Evolutionary conservation across 1,140 invertebrate species (phyloP).

Genomic region (Drosophila pruinosa): DNA sequence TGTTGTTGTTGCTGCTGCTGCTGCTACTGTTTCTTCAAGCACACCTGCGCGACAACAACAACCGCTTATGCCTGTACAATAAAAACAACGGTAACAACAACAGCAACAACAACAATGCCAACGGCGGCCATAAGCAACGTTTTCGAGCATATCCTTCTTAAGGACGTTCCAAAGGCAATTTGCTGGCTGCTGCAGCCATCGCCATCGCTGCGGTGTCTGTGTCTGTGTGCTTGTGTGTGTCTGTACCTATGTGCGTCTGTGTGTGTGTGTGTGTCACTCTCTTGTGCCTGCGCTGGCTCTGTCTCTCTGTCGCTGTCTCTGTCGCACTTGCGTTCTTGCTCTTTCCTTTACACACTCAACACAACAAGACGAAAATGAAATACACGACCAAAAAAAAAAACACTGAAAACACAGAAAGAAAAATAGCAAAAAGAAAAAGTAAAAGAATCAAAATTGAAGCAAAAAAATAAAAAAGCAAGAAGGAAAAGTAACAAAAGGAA

Average conservation of each 20-base stretch:
- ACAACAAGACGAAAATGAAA: slow-evolving; percentile 5
- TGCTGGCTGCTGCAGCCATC: slow-evolving; percentile 32
- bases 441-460: neutral
- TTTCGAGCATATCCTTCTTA: slow-evolving; percentile 80
- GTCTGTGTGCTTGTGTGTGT: slow-evolving; percentile 30
- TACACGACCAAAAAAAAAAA: slow-evolving; percentile 4
- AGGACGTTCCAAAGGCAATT: slow-evolving; percentile 83
- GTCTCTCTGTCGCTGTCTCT: slow-evolving; percentile 14
- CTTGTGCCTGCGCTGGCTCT: slow-evolving; percentile 4
- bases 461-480: slow-evolving; percentile 1
- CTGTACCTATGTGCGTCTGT: neutral
- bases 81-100: slow-evolving; percentile 17
- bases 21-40: slow-evolving; percentile 18
- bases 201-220: slow-evolving; percentile 3
- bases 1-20: slow-evolving; percentile 13
- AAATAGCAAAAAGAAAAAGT: slow-evolving; percentile 15
- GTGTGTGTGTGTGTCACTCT: slow-evolving; percentile 40
- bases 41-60: slow-evolving; percentile 26
- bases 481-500: neutral
- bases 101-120: slow-evolving; percentile 32
- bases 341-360: neutral
- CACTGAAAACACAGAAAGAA: too few species aligned
- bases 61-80: slow-evolving; percentile 12
- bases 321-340: neutral
- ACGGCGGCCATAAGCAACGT: slow-evolving; percentile 61